Evolutionary conservation across 1,140 invertebrate genomes (phyloP), one percentile per base, ranked within the genome.

Genomic region (Leptinotarsa undecemlineata): DNA sequence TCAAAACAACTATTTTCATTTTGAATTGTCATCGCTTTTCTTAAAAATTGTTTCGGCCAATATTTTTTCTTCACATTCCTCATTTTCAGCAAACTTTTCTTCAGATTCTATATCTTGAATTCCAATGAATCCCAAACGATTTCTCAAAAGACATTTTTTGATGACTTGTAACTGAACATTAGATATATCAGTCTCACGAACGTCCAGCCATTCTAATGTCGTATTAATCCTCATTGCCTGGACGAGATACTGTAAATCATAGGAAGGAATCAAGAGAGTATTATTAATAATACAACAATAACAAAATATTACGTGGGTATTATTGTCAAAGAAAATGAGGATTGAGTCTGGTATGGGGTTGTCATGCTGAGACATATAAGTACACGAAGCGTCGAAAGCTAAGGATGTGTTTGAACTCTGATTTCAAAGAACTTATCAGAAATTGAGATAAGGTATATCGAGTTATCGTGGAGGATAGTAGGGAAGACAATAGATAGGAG

Each of bases 111-210:
- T 42, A 42, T 42, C 33, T 19, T 57, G 51, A 19, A 17, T 6
- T 57, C 51, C 51, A 6, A 57, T 17, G 51, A 57, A 57, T 57
- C 51, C 51, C 15, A 57, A 15, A 57, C 72, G 70, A 71, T 81
- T 81, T 48, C 78, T 74, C 20, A 60, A 21, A 42, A 81, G 71
- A 60, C 47, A 72, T 48, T 75, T 71, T 48, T 77, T 75, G 20
- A 80, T 74, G 63, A 70, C 47, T 8, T 76, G 68, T 26, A 68
- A 51, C 72, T 79, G 77, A 23, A 73, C 72, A 17, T 71, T 51
- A 13, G 71, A 72, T 60, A 83, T 82, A 70, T 82, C 74, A 20
- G 80, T 84, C 74, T 82, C 79, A 48, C 83, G 60, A 21, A 78
- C 61, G 75, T 83, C 81, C 23, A 84, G 71, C 79, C 77, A 82